Percentiles rank a stretch among this genome's conserved stretches.
These are phyloP conservation scores for Galeopsomyia nigrocyanea DNA, from an alignment of 2,888 invertebrate species.

Conservation along the genomic window DNA sequence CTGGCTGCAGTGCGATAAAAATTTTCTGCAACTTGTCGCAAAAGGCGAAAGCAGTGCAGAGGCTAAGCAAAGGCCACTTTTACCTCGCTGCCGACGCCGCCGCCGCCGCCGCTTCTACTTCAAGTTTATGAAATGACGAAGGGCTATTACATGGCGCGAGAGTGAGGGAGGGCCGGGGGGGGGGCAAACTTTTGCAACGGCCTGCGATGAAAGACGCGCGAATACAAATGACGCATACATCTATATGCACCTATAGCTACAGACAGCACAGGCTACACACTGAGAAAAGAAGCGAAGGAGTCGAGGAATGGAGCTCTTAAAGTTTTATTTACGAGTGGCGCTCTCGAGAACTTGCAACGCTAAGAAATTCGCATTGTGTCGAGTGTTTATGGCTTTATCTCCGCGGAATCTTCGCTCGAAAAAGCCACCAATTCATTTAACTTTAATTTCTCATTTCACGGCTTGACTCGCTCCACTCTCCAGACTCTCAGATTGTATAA, in stretches of 20 bases:
- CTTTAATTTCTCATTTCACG: no score
- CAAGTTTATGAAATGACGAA: slow-evolving; percentile 46
- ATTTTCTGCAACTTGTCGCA: slow-evolving; percentile 9
- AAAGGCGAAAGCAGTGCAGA: slow-evolving; percentile 1
- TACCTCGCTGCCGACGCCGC: not conserved
- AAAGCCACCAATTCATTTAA: no score
- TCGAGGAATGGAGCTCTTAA: slow-evolving; percentile 13
- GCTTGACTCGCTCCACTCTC: no score
- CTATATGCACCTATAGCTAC: not conserved
- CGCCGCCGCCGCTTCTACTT: not conserved
- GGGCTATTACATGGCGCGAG: slow-evolving; percentile 36
- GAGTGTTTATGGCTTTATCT: slow-evolving; percentile 22
- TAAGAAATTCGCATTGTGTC: slow-evolving; percentile 20
- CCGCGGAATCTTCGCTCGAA: not conserved
- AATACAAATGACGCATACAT: slow-evolving; percentile 38
- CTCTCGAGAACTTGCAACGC: slow-evolving; percentile 11
- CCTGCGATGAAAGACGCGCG: slow-evolving; percentile 33
- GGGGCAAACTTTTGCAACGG: slow-evolving; percentile 11
- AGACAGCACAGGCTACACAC: not conserved
- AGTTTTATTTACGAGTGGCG: slow-evolving; percentile 40
- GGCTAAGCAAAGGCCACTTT: not conserved
- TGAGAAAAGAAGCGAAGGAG: not conserved
- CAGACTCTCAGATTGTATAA: no score
- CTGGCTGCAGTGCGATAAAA: slow-evolving; percentile 25
- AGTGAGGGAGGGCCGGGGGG: not conserved